Base-by-base conservation (phyloP, 2,888 invertebrate species). In the Lingula anatina region DNA sequence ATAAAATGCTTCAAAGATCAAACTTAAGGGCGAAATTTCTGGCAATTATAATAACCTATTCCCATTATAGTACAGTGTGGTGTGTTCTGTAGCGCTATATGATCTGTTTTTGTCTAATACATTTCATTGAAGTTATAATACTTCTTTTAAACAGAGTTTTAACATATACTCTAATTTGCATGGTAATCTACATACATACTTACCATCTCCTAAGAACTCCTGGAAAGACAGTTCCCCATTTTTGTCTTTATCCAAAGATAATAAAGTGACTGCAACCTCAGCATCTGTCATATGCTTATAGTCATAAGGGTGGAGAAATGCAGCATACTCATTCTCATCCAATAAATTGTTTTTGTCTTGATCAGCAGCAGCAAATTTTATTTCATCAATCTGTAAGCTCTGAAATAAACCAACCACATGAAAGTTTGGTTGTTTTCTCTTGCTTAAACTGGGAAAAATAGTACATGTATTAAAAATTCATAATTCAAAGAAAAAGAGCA, bases 281-380 rank as follows among this genome's bases (percentile, higher is more conserved):
- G 64, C 59, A 39, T 66, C 64, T 55, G 77, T 73, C 96, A 97
- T 96, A 68, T 84, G 83, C 27, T 85, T 85, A 76, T 90, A 88
- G 75, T 96, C 94, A 78, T 95, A 94, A 0, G 99, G 97, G 75
- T 91, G 92, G 41, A 89, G 86, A 77, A 96, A 97, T 23, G 88
- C 84, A 58, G 87, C 81, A 79, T 90, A 95, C 77, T 99, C 97
- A 1, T 83, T 79, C 2, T 81, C 67, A 64, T 86, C 83, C 45
- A 99, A 80, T 28, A 80, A 75, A 0, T 87, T 88, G 77, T 99
- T 92, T 20, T 84, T 82, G 74, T 96, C 84, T 15, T 77, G 66
- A 80, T 99, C 97, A 0, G 96, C 93, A 2, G 85, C 85, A 45
- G 82, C 77, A 80, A 95, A 99, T 81, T 94, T 87, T 47, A 83